These are phyloP conservation scores for Drosophila santomea DNA, from an alignment of 1,140 invertebrate genomes.

Conservation along the genomic window DNA sequence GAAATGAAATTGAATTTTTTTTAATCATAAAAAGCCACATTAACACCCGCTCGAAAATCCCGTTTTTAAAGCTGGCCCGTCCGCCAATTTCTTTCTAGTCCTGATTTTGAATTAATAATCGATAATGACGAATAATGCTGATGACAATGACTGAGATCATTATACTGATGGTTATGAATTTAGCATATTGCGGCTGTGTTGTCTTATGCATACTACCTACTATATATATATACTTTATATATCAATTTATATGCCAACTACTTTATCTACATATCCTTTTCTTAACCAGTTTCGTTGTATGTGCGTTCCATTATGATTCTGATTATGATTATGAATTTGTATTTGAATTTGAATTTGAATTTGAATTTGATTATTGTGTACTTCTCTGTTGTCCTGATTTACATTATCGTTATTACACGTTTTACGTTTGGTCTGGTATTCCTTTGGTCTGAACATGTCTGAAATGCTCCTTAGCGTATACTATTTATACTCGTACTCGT, in stretches of 20 bases:
- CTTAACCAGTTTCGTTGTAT: conserved; percentile 74
- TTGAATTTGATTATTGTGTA: conserved; percentile 40
- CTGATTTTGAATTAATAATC: conserved; percentile 63
- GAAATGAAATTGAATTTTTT: conserved; percentile 25
- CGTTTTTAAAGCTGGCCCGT: conserved; percentile 47
- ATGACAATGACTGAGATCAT: conserved; percentile 57
- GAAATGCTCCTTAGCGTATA: conserved; percentile 77
- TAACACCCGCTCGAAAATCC: conserved; percentile 55
- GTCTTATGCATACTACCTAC: conserved; percentile 78
- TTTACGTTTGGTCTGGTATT: conserved; percentile 71
- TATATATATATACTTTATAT: conserved; percentile 60
- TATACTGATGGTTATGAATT: conserved; percentile 66
- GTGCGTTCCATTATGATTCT: conserved; percentile 63
- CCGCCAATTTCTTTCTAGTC: conserved; percentile 67
- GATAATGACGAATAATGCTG: conserved; percentile 41
- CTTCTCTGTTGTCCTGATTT: conserved; percentile 59
- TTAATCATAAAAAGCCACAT: conserved; percentile 40
- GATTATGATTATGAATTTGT: conserved; percentile 21
- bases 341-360: conserved; percentile 17
- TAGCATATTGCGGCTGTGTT: conserved; percentile 82
- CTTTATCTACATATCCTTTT: conserved; percentile 55
- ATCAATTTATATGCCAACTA: conserved; percentile 62
- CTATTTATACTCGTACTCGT: conserved; percentile 57
- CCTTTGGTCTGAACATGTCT: conserved; percentile 77
- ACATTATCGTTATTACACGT: conserved; percentile 36